phyloP scores from a whole-genome alignment of 2,888 invertebrate species.

The Calephelis perditalis region DNA sequence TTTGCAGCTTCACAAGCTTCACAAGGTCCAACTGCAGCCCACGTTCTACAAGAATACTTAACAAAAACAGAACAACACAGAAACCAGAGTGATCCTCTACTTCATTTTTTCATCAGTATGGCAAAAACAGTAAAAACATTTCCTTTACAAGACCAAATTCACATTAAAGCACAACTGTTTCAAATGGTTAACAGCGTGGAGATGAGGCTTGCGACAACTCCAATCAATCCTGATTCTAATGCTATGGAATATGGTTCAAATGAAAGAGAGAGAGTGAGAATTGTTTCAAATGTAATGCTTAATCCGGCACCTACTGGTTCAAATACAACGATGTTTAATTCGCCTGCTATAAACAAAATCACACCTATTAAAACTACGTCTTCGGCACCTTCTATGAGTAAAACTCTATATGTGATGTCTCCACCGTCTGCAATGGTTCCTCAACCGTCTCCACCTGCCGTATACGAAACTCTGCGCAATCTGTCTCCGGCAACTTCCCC shows the following conservation, averaged over 20 bases:
- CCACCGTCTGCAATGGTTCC: slow-evolving; percentile 6
- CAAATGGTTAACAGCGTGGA: slow-evolving; percentile 22
- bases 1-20: slow-evolving; percentile 17
- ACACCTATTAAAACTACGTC: slow-evolving; percentile 6
- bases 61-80: slow-evolving; percentile 21
- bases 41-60: slow-evolving; percentile 23
- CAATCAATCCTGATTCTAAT: slow-evolving; percentile 13
- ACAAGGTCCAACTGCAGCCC: slow-evolving; percentile 16
- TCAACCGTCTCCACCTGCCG: slow-evolving; percentile 6
- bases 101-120: slow-evolving; percentile 26
- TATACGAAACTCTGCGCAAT: slow-evolving; percentile 6
- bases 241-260: slow-evolving; percentile 21
- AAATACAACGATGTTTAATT: slow-evolving; percentile 21
- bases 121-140: slow-evolving; percentile 27
- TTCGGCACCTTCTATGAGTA: slow-evolving; percentile 4
- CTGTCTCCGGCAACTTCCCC: slow-evolving; percentile 6
- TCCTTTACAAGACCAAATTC: slow-evolving; percentile 27
- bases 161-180: slow-evolving; percentile 29
- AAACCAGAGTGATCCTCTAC: slow-evolving; percentile 22
- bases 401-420: slow-evolving; percentile 6
- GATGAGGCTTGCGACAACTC: slow-evolving; percentile 14
- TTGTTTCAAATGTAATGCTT: slow-evolving; percentile 22
- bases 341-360: slow-evolving; percentile 16
- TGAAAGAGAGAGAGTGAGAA: slow-evolving; percentile 20
- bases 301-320: slow-evolving; percentile 19